These are phyloP conservation scores for Dipodomys spectabilis DNA, from an alignment of 2,113 vertebrate species.

Conservation along the genomic window DNA sequence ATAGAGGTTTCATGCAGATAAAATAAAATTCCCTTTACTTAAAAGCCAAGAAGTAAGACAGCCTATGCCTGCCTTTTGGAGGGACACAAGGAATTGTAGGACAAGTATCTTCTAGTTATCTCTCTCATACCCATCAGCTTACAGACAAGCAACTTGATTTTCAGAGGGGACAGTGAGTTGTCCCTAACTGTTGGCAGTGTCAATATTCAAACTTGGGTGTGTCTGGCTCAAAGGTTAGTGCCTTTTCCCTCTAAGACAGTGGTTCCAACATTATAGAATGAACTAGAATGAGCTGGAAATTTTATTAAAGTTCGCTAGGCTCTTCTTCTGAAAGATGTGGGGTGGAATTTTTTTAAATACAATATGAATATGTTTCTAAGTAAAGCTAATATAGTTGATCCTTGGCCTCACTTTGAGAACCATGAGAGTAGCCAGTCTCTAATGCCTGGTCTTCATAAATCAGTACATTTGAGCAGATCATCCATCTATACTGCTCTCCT, in stretches of 20 bases:
- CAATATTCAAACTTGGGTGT: neutral
- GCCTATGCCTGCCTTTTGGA: neutral
- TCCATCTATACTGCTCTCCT: accelerated
- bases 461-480: neutral
- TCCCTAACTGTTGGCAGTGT: neutral
- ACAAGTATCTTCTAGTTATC: accelerated
- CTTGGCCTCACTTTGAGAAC: neutral
- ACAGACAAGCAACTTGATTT: neutral
- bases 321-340: neutral
- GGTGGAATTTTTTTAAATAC: neutral
- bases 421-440: neutral
- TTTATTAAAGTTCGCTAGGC: neutral
- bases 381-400: neutral
- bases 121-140: too few relatives aligned
- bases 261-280: neutral
- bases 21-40: neutral
- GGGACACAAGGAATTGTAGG: neutral
- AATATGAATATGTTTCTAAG: neutral
- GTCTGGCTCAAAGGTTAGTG: neutral
- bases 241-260: neutral
- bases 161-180: neutral
- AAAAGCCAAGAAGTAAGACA: conserved; percentile 14
- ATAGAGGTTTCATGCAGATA: neutral
- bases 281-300: neutral
- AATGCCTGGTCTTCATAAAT: neutral